Conservation (phyloP, 1,140 invertebrate genomes). For the Arctopsyche grandis region DNA sequence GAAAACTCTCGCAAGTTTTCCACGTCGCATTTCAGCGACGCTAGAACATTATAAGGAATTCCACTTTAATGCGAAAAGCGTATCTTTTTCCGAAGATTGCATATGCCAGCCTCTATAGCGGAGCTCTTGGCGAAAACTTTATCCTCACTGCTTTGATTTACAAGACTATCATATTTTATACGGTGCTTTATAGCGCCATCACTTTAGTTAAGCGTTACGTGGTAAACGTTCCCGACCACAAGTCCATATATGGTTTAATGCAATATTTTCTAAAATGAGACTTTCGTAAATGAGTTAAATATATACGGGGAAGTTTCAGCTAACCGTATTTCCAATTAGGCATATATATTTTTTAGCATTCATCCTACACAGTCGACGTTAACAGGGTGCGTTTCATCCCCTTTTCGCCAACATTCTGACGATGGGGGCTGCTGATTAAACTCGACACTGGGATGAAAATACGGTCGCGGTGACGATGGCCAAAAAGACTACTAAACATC, state of each 20-base stretch:
- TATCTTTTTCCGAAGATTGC: conserved; percentile 34
- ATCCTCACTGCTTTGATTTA: conserved; percentile 46
- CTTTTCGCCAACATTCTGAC: not conserved
- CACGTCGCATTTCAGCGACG: not conserved
- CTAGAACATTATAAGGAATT: conserved; percentile 13
- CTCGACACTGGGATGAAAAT: not conserved
- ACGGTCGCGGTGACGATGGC: not conserved
- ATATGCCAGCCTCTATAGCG: not conserved
- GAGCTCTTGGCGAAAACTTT: conserved; percentile 13
- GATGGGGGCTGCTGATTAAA: not conserved
- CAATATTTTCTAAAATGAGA: no score
- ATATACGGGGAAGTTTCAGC: no score
- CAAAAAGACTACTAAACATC: no score
- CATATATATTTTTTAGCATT: not conserved
- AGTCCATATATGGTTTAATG: no score
- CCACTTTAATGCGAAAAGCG: not conserved
- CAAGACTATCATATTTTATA: conserved; percentile 48
- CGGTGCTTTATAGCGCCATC: conserved; percentile 44
- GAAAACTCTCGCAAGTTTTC: conserved; percentile 3
- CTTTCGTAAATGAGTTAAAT: no score
- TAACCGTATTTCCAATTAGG: not conserved
- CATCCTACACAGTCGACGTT: not conserved
- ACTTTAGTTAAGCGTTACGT: conserved; percentile 32
- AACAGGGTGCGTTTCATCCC: not conserved
- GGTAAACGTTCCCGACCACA: conserved; percentile 22